phyloP scores from a whole-genome alignment of 2,888 invertebrate genomes.

The Galerucella calmariensis region DNA sequence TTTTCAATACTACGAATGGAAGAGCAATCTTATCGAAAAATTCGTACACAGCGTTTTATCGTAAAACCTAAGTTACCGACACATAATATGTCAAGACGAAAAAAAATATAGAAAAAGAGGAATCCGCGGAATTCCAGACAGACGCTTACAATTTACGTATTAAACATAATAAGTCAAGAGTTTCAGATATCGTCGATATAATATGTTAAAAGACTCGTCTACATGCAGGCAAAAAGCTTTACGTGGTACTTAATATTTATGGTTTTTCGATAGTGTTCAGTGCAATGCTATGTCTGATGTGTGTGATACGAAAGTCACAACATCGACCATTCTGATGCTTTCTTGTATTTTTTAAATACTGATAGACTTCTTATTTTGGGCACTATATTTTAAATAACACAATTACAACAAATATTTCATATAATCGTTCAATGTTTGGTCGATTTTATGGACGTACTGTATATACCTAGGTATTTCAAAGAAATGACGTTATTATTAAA shows the following conservation, averaged over 20 bases:
- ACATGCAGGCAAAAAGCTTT: conserved; percentile 57
- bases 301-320: conserved; percentile 42
- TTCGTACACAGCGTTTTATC: conserved; percentile 34
- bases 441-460: neutral
- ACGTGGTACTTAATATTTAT: conserved; percentile 58
- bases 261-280: conserved; percentile 54
- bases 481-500: neutral
- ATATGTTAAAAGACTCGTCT: conserved; percentile 46
- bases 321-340: conserved; percentile 6
- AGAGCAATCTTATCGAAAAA: conserved; percentile 35
- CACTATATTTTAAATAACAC: no score
- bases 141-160: conserved; percentile 48
- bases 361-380: no score
- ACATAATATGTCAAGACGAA: conserved; percentile 34
- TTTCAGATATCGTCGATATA: conserved; percentile 49
- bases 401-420: no score
- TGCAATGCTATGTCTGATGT: conserved; percentile 49
- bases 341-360: neutral
- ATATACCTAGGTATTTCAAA: neutral
- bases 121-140: conserved; percentile 47
- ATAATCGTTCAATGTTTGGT: no score
- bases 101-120: conserved; percentile 30
- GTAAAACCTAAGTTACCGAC: conserved; percentile 31
- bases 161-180: conserved; percentile 51
- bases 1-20: conserved; percentile 4